A percentile compares a stretch with the other conserved stretches of the same genome.
Conservation (phyloP, 2,888 invertebrate genomes). For the Dichetophora obliterata region DNA sequence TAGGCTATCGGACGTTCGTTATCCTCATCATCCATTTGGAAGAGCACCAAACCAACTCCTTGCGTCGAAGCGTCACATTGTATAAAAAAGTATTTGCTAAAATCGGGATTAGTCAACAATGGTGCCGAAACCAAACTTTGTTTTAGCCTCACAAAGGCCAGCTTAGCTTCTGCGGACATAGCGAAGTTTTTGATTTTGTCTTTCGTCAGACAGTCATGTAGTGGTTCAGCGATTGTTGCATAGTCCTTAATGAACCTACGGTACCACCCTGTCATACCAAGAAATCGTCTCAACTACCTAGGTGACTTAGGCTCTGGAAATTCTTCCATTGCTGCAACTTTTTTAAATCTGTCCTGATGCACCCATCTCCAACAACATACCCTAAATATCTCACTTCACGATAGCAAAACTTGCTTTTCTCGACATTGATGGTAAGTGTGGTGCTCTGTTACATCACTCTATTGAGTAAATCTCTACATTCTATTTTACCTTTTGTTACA, state of each 20-base stretch:
- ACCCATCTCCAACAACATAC: conserved; percentile 3
- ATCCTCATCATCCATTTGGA: not conserved
- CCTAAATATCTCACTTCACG: conserved; percentile 23
- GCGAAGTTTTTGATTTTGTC: not conserved
- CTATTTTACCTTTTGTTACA: no score
- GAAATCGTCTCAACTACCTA: not conserved
- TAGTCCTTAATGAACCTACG: conserved; percentile 11
- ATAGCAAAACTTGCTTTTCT: conserved; percentile 12
- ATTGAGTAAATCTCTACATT: no score
- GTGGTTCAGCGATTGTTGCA: conserved; percentile 9
- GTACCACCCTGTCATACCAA: conserved; percentile 2
- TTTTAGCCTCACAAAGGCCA: conserved; percentile 18
- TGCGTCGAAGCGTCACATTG: conserved; percentile 28
- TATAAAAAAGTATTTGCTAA: not conserved
- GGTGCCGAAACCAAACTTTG: conserved; percentile 9
- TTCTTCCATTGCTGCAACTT: no score
- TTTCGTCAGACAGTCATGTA: conserved; percentile 13
- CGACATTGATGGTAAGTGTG: conserved; percentile 28
- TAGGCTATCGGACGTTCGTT: conserved; percentile 28
- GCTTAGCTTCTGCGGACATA: not conserved
- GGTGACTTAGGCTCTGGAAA: no score
- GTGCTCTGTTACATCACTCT: no score
- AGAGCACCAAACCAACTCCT: not conserved
- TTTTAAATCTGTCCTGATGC: conserved; percentile 11
- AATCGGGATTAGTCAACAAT: conserved; percentile 23